Base-by-base conservation (phyloP, 1,140 invertebrate species). In the Cydia splendana region DNA sequence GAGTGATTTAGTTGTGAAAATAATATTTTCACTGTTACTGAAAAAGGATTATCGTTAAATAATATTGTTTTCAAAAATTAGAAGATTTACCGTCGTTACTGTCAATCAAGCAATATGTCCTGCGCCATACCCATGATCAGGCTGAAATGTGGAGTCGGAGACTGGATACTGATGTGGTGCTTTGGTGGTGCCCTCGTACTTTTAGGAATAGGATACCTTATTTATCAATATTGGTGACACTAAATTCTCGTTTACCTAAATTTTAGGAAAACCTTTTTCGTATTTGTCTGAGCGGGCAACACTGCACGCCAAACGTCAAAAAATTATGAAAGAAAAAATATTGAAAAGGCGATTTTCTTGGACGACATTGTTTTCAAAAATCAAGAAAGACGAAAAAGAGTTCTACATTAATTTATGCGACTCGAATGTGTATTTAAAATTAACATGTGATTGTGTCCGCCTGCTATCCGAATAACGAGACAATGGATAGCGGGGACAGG, bases 401-500 rank as follows among this genome's bases (percentile, higher is more conserved):
- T 53, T 71, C 20, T n/a, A 45, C 67, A 30, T 34, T 51, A 74
- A 48, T 75, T 57, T 30, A 51, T 30, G 74, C 53, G 38, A 75
- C 24, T 15, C 7, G 57, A n/a, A 20, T 18, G 34, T 75, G 42
- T 75, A 42, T 6, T 45, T 51, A 34, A 53, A 71, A 42, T 81
- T 78, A 86, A 53, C 80, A 84, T 87, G 84, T 84, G 76, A 85
- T 78, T 15, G 75, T 51, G 4, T 74, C n/a, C 42, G 24, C 38
- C 30, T 57, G 20, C 24, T n/a, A 67, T 76, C 75, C 76, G 75
- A 76, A 71, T 75, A 78, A 74, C 42, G 71, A 57, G 65, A 84
- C 76, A 78, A 96, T 96, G 95, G 95, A 96, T 79, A 94, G 95
- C 76, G 93, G 93, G 75, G 95, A 96, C 80, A 94, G 94, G 83